phyloP scores from a whole-genome alignment of 2,888 invertebrate species.

The Merodon equestris region DNA sequence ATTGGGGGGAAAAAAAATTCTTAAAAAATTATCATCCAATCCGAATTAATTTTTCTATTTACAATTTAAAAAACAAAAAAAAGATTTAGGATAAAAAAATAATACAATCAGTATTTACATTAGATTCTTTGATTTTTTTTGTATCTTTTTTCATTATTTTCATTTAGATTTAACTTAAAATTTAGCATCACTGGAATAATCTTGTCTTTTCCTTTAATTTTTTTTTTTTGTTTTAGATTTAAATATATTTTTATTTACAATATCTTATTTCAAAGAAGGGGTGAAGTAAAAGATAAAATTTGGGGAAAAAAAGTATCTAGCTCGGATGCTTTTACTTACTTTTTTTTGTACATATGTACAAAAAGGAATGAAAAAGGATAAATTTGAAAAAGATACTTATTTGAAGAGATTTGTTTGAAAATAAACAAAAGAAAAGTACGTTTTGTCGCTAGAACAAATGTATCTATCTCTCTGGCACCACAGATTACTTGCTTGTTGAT shows the following conservation, averaged over 20 bases:
- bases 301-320: slow-evolving; percentile 60
- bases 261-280: slow-evolving; percentile 23
- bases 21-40: slow-evolving; percentile 34
- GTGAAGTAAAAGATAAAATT: slow-evolving; percentile 35
- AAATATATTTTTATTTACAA: slow-evolving; percentile 49
- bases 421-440: slow-evolving; percentile 59
- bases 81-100: slow-evolving; percentile 31
- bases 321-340: slow-evolving; percentile 26
- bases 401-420: slow-evolving; percentile 65
- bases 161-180: slow-evolving; percentile 63
- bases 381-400: slow-evolving; percentile 18
- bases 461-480: slow-evolving; percentile 70
- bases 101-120: slow-evolving; percentile 62
- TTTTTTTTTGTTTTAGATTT: slow-evolving; percentile 33
- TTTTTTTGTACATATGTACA: slow-evolving; percentile 13
- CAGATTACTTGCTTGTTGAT: slow-evolving; percentile 18
- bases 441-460: slow-evolving; percentile 51
- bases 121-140: slow-evolving; percentile 13
- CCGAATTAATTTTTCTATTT: slow-evolving; percentile 44
- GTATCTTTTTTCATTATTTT: slow-evolving; percentile 1
- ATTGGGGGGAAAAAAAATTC: slow-evolving; percentile 6
- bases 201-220: slow-evolving; percentile 62
- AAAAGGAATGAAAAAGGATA: slow-evolving; percentile 19
- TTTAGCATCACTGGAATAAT: slow-evolving; percentile 70
- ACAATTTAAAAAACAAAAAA: slow-evolving; percentile 39